Evolutionary conservation across 2,113 vertebrate species (phyloP), one percentile per base, ranked within the genome.

Genomic region (Cyprinodon tularosa): DNA sequence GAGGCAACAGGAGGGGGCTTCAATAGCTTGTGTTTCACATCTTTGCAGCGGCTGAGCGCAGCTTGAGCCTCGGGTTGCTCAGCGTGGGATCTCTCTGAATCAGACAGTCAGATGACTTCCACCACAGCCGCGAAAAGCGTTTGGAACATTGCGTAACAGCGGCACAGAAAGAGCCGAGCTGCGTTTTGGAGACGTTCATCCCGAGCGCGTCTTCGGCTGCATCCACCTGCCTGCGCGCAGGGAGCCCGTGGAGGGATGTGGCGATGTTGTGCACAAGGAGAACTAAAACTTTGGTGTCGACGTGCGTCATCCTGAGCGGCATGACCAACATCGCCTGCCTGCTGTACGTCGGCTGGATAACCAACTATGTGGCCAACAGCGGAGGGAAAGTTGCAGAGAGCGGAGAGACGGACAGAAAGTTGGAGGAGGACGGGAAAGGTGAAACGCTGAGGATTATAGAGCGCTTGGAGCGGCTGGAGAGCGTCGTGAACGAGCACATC

Each of bases 271-370:
- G 96, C 94, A 94, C 96, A 91, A 95, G 97, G 93, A 98, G 97
- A 95, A 97, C 96, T 91, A 98, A 98, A 97, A 97, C 97, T 96
- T 96, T 99, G 91, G 97, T 99, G 94, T 98, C 97, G 90, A 98
- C 96, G 77, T 99, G 98, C 87, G 97, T 99, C 90, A 97, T 99
- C 92, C 92, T 98, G 91, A 98, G 97, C 88, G 98, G 97, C 74
- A 96, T 98, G 96, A 98, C 96, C 94, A 99, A 99, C 92, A 96
- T 98, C 88, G 94, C 97, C 74, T 98, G 97, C 82, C 93, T 99
- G 84, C 93, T 99, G 50, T 99, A 99, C 88, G 96, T 98, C 90
- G 97, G 97, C 80, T 99, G 98, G 97, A 96, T 98, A 79, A 98
- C 96, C 90, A 98, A 97, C 94, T 98, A 97, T 84, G 96, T 98